These are phyloP conservation scores for Nephrotoma appendiculata DNA, from an alignment of 2,888 invertebrate genomes.

Conservation along the genomic window DNA sequence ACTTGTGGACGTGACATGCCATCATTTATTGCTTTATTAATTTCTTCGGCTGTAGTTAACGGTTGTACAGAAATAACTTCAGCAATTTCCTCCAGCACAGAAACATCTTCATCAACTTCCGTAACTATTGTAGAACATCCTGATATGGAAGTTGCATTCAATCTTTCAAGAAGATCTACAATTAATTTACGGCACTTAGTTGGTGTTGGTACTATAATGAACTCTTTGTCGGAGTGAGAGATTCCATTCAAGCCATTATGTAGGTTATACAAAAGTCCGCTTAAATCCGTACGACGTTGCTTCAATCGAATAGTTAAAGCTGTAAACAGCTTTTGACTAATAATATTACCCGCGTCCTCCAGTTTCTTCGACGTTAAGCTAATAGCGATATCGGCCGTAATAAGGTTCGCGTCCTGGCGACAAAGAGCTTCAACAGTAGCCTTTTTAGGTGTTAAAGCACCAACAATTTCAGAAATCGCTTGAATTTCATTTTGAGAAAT, in stretches of 20 bases:
- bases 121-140: too few relatives aligned
- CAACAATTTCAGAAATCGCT: neutral
- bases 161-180: too few relatives aligned
- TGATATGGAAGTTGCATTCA: too few relatives aligned
- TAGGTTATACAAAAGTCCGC: neutral
- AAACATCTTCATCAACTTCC: too few relatives aligned
- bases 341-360: neutral
- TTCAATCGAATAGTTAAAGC: neutral
- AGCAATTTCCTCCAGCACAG: too few relatives aligned
- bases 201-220: too few relatives aligned
- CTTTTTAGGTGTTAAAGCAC: neutral
- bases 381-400: neutral
- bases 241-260: neutral
- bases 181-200: too few relatives aligned
- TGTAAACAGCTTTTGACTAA: neutral
- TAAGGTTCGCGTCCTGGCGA: neutral
- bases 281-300: neutral
- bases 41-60: too few relatives aligned
- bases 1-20: too few relatives aligned
- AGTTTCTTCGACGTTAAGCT: neutral
- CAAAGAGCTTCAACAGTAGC: neutral
- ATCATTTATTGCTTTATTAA: too few relatives aligned
- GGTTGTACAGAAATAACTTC: too few relatives aligned
- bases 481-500: neutral
- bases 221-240: too few relatives aligned